Base-by-base conservation (phyloP, 2,797 vertebrate species). In the Apogon hyalosoma region DNA sequence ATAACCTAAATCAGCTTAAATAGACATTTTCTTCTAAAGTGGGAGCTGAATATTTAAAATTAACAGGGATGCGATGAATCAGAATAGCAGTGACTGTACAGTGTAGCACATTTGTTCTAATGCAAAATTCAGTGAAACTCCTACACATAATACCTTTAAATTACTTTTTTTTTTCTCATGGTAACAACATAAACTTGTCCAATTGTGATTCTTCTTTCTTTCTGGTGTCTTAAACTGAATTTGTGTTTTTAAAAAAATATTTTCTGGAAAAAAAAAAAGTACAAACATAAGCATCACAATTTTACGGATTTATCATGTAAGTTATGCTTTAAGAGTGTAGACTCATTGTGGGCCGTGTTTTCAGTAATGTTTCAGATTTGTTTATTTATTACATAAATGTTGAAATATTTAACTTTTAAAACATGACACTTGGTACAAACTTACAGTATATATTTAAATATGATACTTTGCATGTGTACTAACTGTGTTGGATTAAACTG, bases 381-480 rank as follows among this genome's bases (percentile, higher is more conserved):
- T 86, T 90, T 69, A 87, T 88, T 93, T 86, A 90, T 90, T 84
- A 82, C 85, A 72, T 89, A 84, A 82, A 77, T 87, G 85, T 90
- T 85, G 50, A 65, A 80, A 82, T 90, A 85, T 82, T 83, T 75
- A 80, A 80, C 86, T 90, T 92, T 90, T 76, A 85, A 88, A 88
- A 83, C 63, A 90, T 85, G 86, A 88, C 86, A 90, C 88, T 88
- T 91, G 73, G 69, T 89, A 90, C 86, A 86, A 89, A 82, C 83
- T 82, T 82, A 87, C 79, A 81, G 79, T 87, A 87, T 85, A 87
- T 85, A 90, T 90, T 92, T 90, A 84, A 87, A 90, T 86, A 90
- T 87, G 80, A 91, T 88, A 88, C 85, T 86, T 92, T 93, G 93
- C 92, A 94, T 94, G 92, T 93, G 87, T 90, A 91, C 87, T 90